A percentile compares a stretch with the other conserved stretches of the same genome.
These are phyloP conservation scores for Oryzaephilus surinamensis DNA, from an alignment of 1,140 invertebrate species.

Conservation along the genomic window DNA sequence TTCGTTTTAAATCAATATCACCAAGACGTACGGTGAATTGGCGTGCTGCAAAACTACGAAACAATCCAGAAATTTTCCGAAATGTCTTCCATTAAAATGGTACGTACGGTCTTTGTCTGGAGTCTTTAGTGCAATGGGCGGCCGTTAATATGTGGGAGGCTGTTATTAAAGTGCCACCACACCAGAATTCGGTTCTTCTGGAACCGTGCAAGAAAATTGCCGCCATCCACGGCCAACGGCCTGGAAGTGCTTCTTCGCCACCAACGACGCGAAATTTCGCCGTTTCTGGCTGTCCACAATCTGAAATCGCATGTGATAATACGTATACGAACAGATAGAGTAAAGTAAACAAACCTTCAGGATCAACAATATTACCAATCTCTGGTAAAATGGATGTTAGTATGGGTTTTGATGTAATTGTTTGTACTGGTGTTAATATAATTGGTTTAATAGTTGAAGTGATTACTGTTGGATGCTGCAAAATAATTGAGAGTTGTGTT, in stretches of 20 bases:
- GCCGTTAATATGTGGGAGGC: conserved; percentile 75
- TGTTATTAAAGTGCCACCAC: conserved; percentile 79
- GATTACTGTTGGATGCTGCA: too few relatives aligned
- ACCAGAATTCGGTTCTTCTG: conserved; percentile 84
- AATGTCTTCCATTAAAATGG: not conserved
- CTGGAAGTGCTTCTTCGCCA: conserved; percentile 70
- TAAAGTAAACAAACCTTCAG: conserved; percentile 28
- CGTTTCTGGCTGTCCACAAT: conserved; percentile 72
- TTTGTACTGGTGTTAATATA: conserved; percentile 3
- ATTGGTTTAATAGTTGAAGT: conserved; percentile 18
- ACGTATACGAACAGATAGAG: not conserved
- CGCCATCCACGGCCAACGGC: conserved; percentile 89
- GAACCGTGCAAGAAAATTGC: conserved; percentile 83
- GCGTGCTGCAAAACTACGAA: conserved; percentile 65
- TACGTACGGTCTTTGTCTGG: conserved; percentile 69
- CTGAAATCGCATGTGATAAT: conserved; percentile 32
- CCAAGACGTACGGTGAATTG: conserved; percentile 84
- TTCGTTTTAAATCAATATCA: conserved; percentile 72
- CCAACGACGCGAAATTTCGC: conserved; percentile 79
- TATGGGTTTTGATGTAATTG: conserved; percentile 7
- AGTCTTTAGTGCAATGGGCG: conserved; percentile 83
- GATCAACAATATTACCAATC: conserved; percentile 38
- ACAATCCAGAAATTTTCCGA: not conserved
- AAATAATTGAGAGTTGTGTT: not conserved
- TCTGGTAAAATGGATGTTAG: conserved; percentile 18